Percentiles rank a stretch among this genome's conserved stretches.
phyloP scores from a whole-genome alignment of 2,888 invertebrate species.

The Troglohyphantes excavatus region DNA sequence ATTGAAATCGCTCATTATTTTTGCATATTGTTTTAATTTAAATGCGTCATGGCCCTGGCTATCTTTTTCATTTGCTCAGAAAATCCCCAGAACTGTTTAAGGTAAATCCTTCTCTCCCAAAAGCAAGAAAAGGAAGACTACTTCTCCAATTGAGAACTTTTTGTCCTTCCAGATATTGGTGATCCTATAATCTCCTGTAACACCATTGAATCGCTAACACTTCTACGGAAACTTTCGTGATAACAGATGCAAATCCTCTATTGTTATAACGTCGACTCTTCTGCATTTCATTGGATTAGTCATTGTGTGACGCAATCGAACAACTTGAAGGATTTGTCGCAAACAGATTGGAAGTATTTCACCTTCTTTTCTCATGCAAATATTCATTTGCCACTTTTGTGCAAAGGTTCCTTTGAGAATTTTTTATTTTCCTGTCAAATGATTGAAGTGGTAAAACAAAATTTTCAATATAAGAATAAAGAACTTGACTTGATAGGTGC shows the following conservation, averaged over 20 bases:
- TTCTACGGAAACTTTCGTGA: background rate
- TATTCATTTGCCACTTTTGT: background rate
- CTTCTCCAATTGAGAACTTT: background rate
- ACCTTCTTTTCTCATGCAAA: constrained; percentile 41
- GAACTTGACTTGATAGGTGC: no score
- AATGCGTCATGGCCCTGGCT: no score
- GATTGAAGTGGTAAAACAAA: no score
- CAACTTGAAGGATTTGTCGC: constrained; percentile 37
- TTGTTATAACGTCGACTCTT: constrained; percentile 6
- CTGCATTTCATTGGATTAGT: constrained; percentile 28
- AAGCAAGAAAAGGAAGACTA: no score
- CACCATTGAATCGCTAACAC: background rate
- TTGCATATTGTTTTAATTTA: no score
- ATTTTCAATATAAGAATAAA: no score
- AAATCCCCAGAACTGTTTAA: no score
- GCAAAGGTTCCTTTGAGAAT: background rate
- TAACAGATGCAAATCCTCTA: background rate
- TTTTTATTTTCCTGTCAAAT: background rate
- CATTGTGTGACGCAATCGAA: constrained; percentile 27
- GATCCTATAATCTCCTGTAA: constrained; percentile 22
- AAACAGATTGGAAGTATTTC: constrained; percentile 27
- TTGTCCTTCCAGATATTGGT: background rate
- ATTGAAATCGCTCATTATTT: no score
- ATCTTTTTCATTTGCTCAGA: no score
- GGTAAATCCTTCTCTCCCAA: no score